phyloP scores from a whole-genome alignment of 1,140 invertebrate species.

The Aphelinus certus region DNA sequence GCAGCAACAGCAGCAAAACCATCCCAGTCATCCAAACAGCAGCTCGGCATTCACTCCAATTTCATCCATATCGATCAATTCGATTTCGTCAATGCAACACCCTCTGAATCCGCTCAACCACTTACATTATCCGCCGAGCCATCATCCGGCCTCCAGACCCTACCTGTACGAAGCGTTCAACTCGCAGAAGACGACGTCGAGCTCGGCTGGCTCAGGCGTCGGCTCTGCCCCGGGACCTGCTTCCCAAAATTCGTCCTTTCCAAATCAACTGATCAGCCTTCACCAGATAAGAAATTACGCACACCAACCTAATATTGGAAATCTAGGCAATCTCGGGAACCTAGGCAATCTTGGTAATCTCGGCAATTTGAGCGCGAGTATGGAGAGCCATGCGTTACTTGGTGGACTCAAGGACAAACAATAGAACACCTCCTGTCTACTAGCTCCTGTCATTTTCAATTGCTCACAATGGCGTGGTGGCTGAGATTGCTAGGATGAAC shows the following conservation, averaged over 20 bases:
- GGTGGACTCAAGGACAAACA: slow-evolving; percentile 59
- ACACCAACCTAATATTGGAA: slow-evolving; percentile 80
- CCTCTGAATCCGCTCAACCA: slow-evolving; percentile 75
- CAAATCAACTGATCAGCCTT: slow-evolving; percentile 93
- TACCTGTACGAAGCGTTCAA: slow-evolving; percentile 95
- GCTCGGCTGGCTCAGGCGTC: slow-evolving; percentile 52
- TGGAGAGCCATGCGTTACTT: slow-evolving; percentile 61
- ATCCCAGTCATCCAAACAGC: slow-evolving; percentile 65
- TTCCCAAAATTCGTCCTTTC: slow-evolving; percentile 75
- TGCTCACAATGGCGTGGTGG: no score
- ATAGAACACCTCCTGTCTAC: slow-evolving; percentile 1
- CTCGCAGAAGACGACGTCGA: slow-evolving; percentile 67
- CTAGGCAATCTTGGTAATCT: slow-evolving; percentile 61
- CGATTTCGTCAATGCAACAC: slow-evolving; percentile 63
- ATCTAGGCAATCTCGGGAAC: slow-evolving; percentile 59
- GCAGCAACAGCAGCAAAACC: slow-evolving; percentile 28
- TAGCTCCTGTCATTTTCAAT: no score
- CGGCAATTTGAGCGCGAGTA: slow-evolving; percentile 58
- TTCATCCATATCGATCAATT: slow-evolving; percentile 81
- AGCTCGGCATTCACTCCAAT: slow-evolving; percentile 92
- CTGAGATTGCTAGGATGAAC: no score
- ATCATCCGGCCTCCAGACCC: slow-evolving; percentile 78
- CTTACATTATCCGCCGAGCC: slow-evolving; percentile 64
- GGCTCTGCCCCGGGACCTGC: slow-evolving; percentile 61
- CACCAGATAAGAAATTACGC: slow-evolving; percentile 97